Conservation (phyloP, 2,888 invertebrate genomes). For the Drosophila glabriapex region DNA sequence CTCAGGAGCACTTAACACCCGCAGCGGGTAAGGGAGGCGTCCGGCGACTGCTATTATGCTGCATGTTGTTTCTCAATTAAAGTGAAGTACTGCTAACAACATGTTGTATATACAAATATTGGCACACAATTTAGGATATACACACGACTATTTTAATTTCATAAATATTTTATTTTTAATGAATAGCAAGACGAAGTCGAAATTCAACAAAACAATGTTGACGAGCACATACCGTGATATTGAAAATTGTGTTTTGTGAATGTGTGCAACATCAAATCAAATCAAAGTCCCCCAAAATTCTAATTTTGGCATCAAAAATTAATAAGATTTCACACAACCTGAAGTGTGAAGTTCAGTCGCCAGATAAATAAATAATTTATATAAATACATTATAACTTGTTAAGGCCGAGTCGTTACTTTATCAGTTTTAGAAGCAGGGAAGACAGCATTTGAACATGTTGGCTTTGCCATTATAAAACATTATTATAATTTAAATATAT, state of each 20-base stretch:
- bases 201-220: not conserved
- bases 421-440: not conserved
- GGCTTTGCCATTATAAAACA: not conserved
- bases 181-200: not conserved
- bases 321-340: not conserved
- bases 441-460: not conserved
- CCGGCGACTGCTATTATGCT: constrained; percentile 18
- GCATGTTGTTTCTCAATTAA: constrained; percentile 59
- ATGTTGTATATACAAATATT: constrained; percentile 30
- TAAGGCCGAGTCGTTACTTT: not conserved
- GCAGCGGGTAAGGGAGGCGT: constrained; percentile 3
- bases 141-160: not conserved
- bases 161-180: not conserved
- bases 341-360: not conserved
- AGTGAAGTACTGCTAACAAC: constrained; percentile 37
- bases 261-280: not conserved
- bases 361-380: not conserved
- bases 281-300: not conserved
- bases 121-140: constrained; percentile 7
- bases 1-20: constrained; percentile 4
- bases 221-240: not conserved
- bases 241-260: not conserved
- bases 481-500: not conserved
- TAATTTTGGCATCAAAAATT: not conserved
- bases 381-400: not conserved